Base-by-base conservation (phyloP, 2,888 invertebrate species). In the Tyria jacobaeae region DNA sequence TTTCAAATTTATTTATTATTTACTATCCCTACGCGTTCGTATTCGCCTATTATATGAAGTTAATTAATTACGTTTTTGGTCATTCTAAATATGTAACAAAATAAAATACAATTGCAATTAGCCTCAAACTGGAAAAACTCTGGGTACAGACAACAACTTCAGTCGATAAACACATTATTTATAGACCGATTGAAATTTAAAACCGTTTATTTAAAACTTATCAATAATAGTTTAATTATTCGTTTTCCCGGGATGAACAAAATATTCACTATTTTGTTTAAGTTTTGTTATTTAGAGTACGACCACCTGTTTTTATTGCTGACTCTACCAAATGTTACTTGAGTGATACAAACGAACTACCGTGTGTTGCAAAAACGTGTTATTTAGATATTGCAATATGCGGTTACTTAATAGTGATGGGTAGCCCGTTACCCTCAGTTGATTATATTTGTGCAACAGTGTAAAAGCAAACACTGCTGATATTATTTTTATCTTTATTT, bases 321-420 rank as follows among this genome's bases (percentile, higher is more conserved):
- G 44, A 44, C 12, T 44, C 12, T 44, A 44, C 44, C 44, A 1
- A 21, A 10, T 44, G 21, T 21, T 44, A 21, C 35, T 60, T 39
- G 54, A 37, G 24, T 50, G 59, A 58, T 64, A 49, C 35, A 54
- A 63, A 54, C 53, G n/a, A 47, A 58, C 60, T 63, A 50, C 61
- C 53, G 60, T 25, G 57, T 61, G 53, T 76, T 75, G 68, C 64
- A 57, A 51, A 66, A 62, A 68, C 63, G 41, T 68, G 57, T 66
- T 60, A 62, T 64, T 62, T 53, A 64, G 59, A 57, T 25, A 57
- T 61, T 66, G 66, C 66, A 64, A 63, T 61, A 66, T 17, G 17
- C 27, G 39, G 56, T 75, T 76, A 74, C 74, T 66, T 63, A 66
- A 74, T 59, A 70, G 71, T 68, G 74, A 76, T 76, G 66, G 68